Evolutionary conservation across 2,888 invertebrate species (phyloP), one percentile per base, ranked within the genome.

Genomic region (Silvanus unidentatus): DNA sequence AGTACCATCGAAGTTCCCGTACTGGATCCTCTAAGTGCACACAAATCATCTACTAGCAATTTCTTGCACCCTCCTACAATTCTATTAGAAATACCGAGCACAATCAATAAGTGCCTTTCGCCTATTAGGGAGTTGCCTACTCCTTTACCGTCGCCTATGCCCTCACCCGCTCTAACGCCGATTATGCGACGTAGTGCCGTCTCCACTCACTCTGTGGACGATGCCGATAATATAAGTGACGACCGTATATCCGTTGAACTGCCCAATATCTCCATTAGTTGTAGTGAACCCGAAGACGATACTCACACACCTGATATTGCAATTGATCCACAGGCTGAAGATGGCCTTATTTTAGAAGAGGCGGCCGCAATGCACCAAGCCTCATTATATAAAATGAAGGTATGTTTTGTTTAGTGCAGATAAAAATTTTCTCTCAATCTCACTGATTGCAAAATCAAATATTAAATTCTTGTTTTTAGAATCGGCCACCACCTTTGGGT

Each of bases 91-190:
- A 84, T 86, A 57, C 86, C 88, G 32, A 81, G 79, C 66, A 74
- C 77, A 62, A 82, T 83, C 59, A 84, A 81, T 64, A 85, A 85
- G 71, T 88, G 87, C 73, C 77, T 88, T 53, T 87, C 87, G 40
- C 88, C 88, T 1, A 88, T 88, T 53, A 75, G 84, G 53, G 87
- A 87, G 69, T 75, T 87, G 55, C 87, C 87, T 2, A 86, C 86
- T 1, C 86, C 86, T 14, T 72, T 84, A 16, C 86, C 86, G 11
- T 86, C 86, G 2, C 85, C 85, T 3, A 75, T 83, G 42, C 85
- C 84, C 10, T 82, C 82, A 10, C 85, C 84, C 2, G 75, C 83
- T 11, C 76, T 84, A 10, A 84, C 85, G 1, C 86, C 86, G 0
- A 73, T 84, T 13, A 76, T 79, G 75, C 64, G 77, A 51, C 64